A percentile compares a stretch with the other conserved stretches of the same genome.
phyloP scores from a whole-genome alignment of 2,113 vertebrate genomes.

The Pituophis catenifer region DNA sequence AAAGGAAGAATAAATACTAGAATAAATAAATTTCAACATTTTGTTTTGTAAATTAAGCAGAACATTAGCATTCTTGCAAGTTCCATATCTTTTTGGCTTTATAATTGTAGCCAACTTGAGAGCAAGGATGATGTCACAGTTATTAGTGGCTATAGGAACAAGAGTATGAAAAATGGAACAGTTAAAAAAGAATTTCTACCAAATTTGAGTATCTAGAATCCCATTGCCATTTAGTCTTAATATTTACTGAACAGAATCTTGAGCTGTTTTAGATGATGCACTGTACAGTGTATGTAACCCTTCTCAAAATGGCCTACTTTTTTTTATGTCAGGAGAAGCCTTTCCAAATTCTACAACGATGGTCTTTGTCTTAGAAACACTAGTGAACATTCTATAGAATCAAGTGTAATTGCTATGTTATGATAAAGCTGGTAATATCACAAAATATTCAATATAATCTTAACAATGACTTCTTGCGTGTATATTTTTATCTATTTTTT shows the following conservation, averaged over 20 bases:
- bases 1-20: background rate
- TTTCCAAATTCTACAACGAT: background rate
- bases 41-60: background rate
- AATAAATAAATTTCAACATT: background rate
- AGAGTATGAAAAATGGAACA: background rate
- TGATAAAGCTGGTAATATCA: background rate
- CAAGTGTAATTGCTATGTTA: background rate
- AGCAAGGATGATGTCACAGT: background rate
- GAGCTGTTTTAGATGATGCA: background rate
- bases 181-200: background rate
- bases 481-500: background rate
- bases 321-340: background rate
- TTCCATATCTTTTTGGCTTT: background rate
- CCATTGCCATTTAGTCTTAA: background rate
- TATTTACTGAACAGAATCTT: background rate
- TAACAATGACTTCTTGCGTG: background rate
- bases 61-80: background rate
- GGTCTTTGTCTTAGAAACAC: background rate
- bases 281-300: background rate
- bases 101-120: background rate
- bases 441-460: background rate
- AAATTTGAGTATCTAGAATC: background rate
- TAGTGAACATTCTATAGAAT: background rate
- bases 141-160: background rate
- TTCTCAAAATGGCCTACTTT: background rate